Evolutionary conservation across 2,113 vertebrate genomes (phyloP), one percentile per base, ranked within the genome.

Genomic region (Synchiropus splendidus): DNA sequence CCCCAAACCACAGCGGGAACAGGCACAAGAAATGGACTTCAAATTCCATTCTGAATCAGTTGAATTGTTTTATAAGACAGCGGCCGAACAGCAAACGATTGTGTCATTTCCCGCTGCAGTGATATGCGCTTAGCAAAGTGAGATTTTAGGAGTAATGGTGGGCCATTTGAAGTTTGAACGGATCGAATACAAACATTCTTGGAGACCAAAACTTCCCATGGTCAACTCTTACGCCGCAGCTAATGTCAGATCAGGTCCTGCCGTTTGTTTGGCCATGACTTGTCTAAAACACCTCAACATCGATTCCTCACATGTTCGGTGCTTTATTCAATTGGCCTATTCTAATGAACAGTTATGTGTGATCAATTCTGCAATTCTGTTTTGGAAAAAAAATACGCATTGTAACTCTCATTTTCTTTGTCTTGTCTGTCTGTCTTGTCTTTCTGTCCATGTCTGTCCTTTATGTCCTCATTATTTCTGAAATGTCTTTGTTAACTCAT

Each of bases 351-450:
- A 44, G 67, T 41, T 38, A 6, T 37, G 33, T 48, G 33, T 32
- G 60, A 37, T 27, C 48, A 52, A 31, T 60, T 63, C 67, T 79
- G 58, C 39, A 61, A 72, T 77, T 74, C 47, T 78, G 59, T 77
- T 75, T 69, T 73, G 53, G 44, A 42, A 40, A 76, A 70, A 56
- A 67, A 66, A 66, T 50, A 79, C 70, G 70, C 70, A 70, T 86
- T 83, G 83, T 87, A 86, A 86, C 80, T 83, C 56, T 37, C 83
- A 84, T 84, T 83, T 86, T 87, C 82, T 81, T 84, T 82, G 82
- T 85, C 78, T 54, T 85, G 77, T 85, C 53, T 85, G 77, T 85
- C 53, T 72, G 70, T 80, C 68, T 67, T 80, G 62, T 81, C 64
- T 78, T 36, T 83, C 54, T 85, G 64, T 80, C 59, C 51, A 38